Evolutionary conservation across 2,888 invertebrate genomes (phyloP), one percentile per base, ranked within the genome.

Genomic region (Drosophila kanekoi): DNA sequence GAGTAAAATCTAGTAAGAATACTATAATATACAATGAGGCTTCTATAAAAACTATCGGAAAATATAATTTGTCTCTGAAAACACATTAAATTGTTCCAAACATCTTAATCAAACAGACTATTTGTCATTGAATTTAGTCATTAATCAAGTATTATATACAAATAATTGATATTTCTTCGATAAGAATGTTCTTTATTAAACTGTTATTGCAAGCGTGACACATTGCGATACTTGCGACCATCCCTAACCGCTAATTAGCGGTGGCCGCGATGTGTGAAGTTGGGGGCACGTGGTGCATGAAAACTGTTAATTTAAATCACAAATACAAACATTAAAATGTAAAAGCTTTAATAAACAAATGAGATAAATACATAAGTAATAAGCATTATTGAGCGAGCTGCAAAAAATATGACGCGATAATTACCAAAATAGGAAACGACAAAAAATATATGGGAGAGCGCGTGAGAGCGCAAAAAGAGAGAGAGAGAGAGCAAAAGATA

Each of bases 371-470:
- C 61, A 71, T 77, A 58, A 73, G 64, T 74, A 75, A 62, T 63
- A 51, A 67, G 58, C 40, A 54, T 47, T 53, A 47, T 54, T 60
- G 18, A 70, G 67, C 63, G 53, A 59, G 2, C 43, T 40, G 44
- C 54, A 59, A 77, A 68, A 74, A 69, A 40, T 16, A 41, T 70
- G 64, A 83, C 65, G 88, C 63, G 82, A 77, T 88, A 68, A 86
- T 87, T 60, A 68, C 88, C 80, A 69, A 81, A 87, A 79, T 82
- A 79, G 86, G 72, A 61, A 85, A 59, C 44, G 60, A 61, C 56
- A 48, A 44, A 45, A 28, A 33, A 6, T 35, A 43, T 16, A 45
- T 20, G 9, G 13, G 20, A 52, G 56, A 68, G 49, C 37, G 20
- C 23, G 10, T 18, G 11, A 14, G 16, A 45, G 56, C n/a, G 37